These are phyloP conservation scores for Tychaedon coryphoeus DNA, from an alignment of 2,113 vertebrate genomes.

Conservation along the genomic window DNA sequence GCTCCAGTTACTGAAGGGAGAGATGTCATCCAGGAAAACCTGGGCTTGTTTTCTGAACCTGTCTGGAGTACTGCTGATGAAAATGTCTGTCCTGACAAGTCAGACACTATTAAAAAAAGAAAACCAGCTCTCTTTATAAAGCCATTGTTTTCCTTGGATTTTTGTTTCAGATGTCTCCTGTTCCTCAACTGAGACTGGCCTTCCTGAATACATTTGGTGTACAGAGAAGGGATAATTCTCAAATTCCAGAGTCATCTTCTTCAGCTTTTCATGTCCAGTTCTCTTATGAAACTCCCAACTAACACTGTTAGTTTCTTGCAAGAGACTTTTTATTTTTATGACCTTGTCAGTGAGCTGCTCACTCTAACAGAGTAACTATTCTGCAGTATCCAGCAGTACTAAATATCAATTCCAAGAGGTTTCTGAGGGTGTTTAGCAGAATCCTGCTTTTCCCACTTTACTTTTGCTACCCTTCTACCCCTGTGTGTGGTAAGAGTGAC, in stretches of 20 bases:
- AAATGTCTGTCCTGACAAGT: not conserved
- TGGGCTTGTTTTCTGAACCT: constrained; percentile 21
- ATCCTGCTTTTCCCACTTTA: not conserved
- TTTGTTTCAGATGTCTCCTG: not conserved
- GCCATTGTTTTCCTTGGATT: not conserved
- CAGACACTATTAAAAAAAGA: not conserved
- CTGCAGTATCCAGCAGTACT: not conserved
- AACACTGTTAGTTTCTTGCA: not conserved
- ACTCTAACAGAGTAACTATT: not conserved
- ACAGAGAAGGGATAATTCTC: not conserved
- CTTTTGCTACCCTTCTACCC: not conserved
- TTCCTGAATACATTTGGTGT: not conserved
- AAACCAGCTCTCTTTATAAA: not conserved
- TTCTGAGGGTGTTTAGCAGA: not conserved
- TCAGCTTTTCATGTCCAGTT: not conserved
- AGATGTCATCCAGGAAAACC: not conserved
- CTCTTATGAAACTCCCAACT: not conserved
- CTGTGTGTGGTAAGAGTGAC: not conserved
- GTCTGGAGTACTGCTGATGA: not conserved
- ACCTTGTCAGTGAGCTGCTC: not conserved
- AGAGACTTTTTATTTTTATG: not conserved
- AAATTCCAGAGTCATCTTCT: not conserved
- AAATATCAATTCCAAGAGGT: not conserved
- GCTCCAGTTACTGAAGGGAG: constrained; percentile 11
- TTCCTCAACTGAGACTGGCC: not conserved